phyloP scores from a whole-genome alignment of 2,888 invertebrate species.

The Patella caerulea region DNA sequence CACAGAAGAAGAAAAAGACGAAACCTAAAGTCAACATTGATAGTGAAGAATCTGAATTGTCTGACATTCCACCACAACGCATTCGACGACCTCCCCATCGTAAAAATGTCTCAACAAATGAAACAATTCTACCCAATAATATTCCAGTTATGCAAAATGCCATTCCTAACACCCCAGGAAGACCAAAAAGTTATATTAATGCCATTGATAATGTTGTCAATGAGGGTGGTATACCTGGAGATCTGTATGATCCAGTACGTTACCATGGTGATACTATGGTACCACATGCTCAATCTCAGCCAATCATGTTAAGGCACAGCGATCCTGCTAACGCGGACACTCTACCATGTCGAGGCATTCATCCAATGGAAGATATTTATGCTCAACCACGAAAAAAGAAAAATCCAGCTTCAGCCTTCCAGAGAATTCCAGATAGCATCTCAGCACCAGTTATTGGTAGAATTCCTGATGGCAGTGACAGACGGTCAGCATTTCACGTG shows the following conservation, averaged over 20 bases:
- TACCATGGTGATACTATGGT: background rate
- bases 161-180: constrained; percentile 19
- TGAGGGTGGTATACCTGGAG: background rate
- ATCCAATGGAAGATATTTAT: constrained; percentile 24
- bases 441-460: background rate
- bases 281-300: constrained; percentile 2
- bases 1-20: constrained; percentile 1
- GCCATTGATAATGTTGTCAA: constrained; percentile 25
- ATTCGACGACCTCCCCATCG: background rate
- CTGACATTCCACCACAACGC: constrained; percentile 7
- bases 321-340: background rate
- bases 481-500: constrained; percentile 20
- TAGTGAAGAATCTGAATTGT: constrained; percentile 9
- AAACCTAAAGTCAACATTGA: constrained; percentile 1
- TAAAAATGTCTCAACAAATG: background rate
- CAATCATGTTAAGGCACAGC: background rate
- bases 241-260: background rate
- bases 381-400: constrained; percentile 30
- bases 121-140: background rate
- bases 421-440: constrained; percentile 2
- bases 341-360: background rate
- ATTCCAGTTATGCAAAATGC: constrained; percentile 5
- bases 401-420: background rate
- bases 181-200: constrained; percentile 36
- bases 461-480: background rate